A percentile compares a stretch with the other conserved stretches of the same genome.
phyloP scores from a whole-genome alignment of 2,113 vertebrate genomes.

The Cyanoderma ruficeps region DNA sequence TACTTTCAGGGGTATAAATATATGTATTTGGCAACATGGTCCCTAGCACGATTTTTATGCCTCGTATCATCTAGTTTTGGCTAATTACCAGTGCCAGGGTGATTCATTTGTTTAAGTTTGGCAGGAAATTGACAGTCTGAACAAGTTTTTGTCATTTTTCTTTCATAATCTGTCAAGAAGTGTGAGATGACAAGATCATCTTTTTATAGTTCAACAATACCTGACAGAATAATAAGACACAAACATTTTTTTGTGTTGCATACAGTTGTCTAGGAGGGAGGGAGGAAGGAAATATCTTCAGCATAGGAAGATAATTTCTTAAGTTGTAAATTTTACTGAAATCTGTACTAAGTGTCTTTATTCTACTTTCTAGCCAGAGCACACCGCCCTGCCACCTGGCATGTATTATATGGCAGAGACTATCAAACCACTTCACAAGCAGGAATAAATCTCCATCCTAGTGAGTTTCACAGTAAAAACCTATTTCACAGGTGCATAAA shows the following conservation, averaged over 20 bases:
- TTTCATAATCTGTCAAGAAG: constrained; percentile 23
- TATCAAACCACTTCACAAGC: background rate
- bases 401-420: background rate
- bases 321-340: background rate
- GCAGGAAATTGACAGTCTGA: background rate
- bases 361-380: background rate
- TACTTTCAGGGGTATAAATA: background rate
- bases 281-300: background rate
- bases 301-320: background rate
- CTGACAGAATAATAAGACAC: background rate
- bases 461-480: background rate
- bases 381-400: background rate
- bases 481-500: constrained; percentile 33
- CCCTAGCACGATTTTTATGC: background rate
- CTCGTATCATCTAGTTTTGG: background rate
- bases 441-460: background rate
- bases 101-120: constrained; percentile 9
- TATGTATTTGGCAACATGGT: background rate
- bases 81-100: background rate
- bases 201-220: background rate
- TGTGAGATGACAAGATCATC: background rate
- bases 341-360: background rate
- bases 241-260: background rate
- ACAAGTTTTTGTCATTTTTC: constrained; percentile 30
- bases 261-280: background rate